phyloP scores from a whole-genome alignment of 2,113 vertebrate genomes.

The Sigmodon hispidus region DNA sequence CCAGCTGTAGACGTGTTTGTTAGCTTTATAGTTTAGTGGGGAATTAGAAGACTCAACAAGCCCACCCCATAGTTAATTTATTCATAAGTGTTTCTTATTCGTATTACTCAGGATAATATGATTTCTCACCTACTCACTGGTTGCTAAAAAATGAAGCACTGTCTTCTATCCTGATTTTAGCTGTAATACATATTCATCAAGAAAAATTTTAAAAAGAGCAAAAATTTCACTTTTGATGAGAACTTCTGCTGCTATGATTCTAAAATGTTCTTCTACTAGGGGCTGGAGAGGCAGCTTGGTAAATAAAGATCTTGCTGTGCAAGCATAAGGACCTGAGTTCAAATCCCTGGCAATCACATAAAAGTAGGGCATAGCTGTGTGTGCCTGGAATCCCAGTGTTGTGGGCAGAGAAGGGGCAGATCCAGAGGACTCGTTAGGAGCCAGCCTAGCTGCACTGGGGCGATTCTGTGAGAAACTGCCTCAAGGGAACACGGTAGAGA shows the following conservation, averaged over 20 bases:
- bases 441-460: not conserved
- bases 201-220: not conserved
- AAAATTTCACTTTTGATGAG: not conserved
- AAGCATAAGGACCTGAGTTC: not conserved
- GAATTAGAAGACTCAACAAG: no score
- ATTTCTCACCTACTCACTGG: not conserved
- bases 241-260: not conserved
- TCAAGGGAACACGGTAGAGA: not conserved
- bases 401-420: not conserved
- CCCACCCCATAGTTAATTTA: not conserved
- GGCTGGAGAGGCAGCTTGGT: not conserved
- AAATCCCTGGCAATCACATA: not conserved
- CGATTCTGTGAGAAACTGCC: not conserved
- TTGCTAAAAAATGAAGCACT: not conserved
- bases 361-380: not conserved
- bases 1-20: not conserved
- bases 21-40: rapidly evolving
- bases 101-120: not conserved
- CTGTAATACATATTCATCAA: not conserved
- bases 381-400: not conserved
- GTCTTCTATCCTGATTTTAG: not conserved
- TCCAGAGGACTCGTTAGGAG: not conserved
- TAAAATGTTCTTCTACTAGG: not conserved
- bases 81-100: not conserved
- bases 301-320: not conserved